phyloP scores from a whole-genome alignment of 2,113 vertebrate species.

The Panurus biarmicus region DNA sequence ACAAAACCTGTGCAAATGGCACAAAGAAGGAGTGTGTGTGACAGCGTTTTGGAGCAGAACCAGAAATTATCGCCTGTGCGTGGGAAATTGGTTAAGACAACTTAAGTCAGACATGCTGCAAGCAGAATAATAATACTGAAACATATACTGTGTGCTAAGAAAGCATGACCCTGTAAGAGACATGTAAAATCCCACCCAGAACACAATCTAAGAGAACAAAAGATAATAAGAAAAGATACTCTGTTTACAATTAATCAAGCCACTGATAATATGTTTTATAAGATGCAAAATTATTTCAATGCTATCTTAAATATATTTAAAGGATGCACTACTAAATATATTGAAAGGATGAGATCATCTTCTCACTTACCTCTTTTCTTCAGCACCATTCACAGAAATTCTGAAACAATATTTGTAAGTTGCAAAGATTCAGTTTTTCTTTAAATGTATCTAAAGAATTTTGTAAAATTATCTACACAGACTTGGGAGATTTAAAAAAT shows the following conservation, averaged over 20 bases:
- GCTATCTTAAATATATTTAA: not conserved
- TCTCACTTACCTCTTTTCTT: not conserved
- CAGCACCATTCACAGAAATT: not conserved
- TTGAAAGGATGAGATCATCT: not conserved
- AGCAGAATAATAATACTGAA: not conserved
- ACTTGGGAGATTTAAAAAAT: not conserved
- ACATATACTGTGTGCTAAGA: not conserved
- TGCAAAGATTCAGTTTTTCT: not conserved
- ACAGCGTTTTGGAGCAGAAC: not conserved
- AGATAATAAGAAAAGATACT: not conserved
- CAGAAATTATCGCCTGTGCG: not conserved
- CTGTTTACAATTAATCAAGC: not conserved
- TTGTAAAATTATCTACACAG: not conserved
- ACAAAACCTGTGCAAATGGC: not conserved
- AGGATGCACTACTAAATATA: not conserved
- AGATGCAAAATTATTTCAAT: not conserved
- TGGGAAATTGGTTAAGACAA: not conserved
- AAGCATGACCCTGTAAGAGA: not conserved
- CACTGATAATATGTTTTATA: not conserved
- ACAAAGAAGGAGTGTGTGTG: not conserved
- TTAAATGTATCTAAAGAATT: not conserved
- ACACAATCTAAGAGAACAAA: not conserved
- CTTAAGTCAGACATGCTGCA: not conserved
- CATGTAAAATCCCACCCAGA: not conserved
- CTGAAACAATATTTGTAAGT: not conserved